Conservation (phyloP, 2,888 invertebrate genomes). For the Allolobophora icterica region DNA sequence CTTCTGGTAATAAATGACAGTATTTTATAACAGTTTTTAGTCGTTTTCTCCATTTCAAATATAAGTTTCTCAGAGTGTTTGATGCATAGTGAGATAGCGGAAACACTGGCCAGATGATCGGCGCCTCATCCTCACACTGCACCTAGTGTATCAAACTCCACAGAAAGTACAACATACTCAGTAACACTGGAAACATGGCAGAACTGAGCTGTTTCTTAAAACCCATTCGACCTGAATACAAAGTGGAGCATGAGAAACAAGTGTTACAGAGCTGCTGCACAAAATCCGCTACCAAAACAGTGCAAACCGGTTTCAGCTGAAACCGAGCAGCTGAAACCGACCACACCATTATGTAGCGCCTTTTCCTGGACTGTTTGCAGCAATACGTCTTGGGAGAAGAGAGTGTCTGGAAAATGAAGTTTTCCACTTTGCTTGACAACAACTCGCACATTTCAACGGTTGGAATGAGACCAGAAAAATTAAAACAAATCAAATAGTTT, state of each 20-base stretch:
- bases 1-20: constrained; percentile 18
- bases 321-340: too few species aligned
- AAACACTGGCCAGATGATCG: not conserved
- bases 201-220: not conserved
- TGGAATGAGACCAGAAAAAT: constrained; percentile 26
- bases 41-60: not conserved
- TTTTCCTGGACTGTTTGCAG: not conserved
- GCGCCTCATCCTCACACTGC: not conserved
- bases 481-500: constrained; percentile 12
- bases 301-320: too few species aligned
- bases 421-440: not conserved
- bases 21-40: not conserved
- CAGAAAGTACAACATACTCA: not conserved
- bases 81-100: constrained; percentile 24
- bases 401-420: not conserved
- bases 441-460: not conserved
- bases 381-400: not conserved
- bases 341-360: not conserved
- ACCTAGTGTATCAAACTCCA: not conserved
- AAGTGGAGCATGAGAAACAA: not conserved
- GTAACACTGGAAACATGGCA: not conserved
- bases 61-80: not conserved
- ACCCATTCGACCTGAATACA: not conserved
- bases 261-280: not conserved
- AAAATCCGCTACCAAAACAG: not conserved